Evolutionary conservation across 23 tunicate genomes (phyloP).

Genomic region (Trididemnum nubilum): DNA sequence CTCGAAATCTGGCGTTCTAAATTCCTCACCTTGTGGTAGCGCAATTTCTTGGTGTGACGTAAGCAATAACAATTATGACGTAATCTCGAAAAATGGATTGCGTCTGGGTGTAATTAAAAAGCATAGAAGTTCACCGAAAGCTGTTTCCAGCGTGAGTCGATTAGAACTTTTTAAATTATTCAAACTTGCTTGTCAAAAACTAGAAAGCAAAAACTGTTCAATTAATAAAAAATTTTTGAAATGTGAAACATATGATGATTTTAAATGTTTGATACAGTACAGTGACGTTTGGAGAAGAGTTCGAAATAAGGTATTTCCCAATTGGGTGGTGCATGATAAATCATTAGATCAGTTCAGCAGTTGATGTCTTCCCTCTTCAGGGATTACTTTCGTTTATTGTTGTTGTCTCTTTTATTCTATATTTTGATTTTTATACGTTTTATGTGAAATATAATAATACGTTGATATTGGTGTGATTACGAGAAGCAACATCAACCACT

Average conservation of each 20-base stretch:
- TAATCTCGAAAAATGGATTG: constrained; percentile 68
- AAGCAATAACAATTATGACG: constrained; percentile 26
- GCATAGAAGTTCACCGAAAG: constrained; percentile 23
- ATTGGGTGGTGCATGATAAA: constrained; percentile 2
- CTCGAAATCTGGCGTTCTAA: neutral
- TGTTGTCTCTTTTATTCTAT: no score
- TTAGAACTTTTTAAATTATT: constrained; percentile 30
- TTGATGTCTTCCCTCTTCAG: no score
- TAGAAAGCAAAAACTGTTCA: no score
- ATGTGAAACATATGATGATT: neutral
- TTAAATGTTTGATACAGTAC: neutral
- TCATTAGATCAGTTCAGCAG: neutral
- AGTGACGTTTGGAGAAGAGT: neutral
- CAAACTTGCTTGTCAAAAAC: neutral
- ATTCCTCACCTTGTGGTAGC: constrained; percentile 59
- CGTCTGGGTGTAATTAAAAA: constrained; percentile 59
- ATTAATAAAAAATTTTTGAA: no score
- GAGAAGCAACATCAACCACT: no score
- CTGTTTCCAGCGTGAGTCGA: constrained; percentile 33
- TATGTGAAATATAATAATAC: no score
- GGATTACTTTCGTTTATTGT: no score
- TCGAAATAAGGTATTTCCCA: neutral
- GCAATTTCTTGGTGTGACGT: constrained; percentile 68
- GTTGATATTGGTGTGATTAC: no score
- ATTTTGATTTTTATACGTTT: no score